phyloP scores from a whole-genome alignment of 2,797 vertebrate species.

The Ctenopoma kingsleyae region DNA sequence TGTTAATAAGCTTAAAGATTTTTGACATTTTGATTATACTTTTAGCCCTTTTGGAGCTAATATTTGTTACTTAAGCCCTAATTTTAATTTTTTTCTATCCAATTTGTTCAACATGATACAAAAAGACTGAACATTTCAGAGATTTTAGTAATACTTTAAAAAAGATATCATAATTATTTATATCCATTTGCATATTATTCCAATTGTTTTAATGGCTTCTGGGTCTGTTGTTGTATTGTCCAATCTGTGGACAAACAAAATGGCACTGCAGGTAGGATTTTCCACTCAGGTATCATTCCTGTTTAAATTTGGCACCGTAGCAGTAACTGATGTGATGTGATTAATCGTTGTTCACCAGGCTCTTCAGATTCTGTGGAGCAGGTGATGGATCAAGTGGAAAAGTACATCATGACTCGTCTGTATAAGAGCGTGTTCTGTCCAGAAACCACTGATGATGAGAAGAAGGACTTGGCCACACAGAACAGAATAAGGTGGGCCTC shows the following conservation, averaged over 20 bases:
- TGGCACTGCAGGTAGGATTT: slow-evolving; percentile 20
- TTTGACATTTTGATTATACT: no score
- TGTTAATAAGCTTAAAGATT: no score
- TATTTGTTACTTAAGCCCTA: no score
- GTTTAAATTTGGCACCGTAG: background rate
- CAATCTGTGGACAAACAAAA: background rate
- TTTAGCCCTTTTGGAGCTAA: no score
- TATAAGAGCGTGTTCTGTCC: slow-evolving; percentile 98
- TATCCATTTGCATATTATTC: no score
- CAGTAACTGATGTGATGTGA: background rate
- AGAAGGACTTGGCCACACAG: slow-evolving; percentile 94
- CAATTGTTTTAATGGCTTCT: no score
- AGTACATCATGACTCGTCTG: slow-evolving; percentile 96
- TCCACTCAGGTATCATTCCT: background rate
- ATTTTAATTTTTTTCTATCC: no score
- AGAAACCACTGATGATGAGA: slow-evolving; percentile 96
- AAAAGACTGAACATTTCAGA: no score
- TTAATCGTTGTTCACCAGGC: slow-evolving; percentile 76
- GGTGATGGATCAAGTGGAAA: slow-evolving; percentile 97
- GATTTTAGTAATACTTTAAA: no score
- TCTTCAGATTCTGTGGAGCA: slow-evolving; percentile 93
- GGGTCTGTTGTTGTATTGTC: background rate
- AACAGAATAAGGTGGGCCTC: slow-evolving; percentile 90
- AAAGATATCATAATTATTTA: no score
- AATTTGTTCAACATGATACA: no score